Evolutionary conservation across 2,113 vertebrate species (phyloP).

Genomic region (Zosterops lateralis): DNA sequence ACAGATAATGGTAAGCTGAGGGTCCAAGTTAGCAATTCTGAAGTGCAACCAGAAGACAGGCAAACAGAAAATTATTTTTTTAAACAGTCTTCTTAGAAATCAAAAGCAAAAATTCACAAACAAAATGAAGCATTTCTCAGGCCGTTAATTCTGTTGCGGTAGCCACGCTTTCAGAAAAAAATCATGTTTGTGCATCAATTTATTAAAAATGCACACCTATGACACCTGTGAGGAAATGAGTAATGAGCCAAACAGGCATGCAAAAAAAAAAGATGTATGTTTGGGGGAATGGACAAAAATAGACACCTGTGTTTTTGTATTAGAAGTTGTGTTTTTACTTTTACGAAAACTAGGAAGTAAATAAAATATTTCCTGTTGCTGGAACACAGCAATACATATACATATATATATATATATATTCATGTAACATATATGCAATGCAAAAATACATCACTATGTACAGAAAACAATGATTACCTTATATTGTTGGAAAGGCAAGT

Average conservation of each 20-base stretch:
- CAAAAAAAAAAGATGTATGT: neutral
- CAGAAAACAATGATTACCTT: neutral
- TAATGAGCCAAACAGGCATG: neutral
- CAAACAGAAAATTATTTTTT: neutral
- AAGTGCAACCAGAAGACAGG: neutral
- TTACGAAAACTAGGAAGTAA: neutral
- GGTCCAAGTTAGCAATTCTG: neutral
- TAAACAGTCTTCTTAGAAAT: neutral
- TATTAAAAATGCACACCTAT: neutral
- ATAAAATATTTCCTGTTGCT: neutral
- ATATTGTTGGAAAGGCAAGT: neutral
- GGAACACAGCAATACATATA: neutral
- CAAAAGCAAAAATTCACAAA: neutral
- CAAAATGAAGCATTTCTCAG: neutral
- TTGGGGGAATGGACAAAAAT: neutral
- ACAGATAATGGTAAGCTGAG: neutral
- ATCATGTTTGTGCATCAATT: neutral
- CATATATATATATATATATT: neutral
- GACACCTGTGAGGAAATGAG: neutral
- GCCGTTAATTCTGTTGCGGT: neutral
- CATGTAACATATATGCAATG: accelerated
- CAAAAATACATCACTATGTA: neutral
- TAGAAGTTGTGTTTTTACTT: neutral
- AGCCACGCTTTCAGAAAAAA: neutral
- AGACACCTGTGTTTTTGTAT: neutral